Base-by-base conservation (phyloP, 2,797 vertebrate species). In the Petrocephalus schoutedeni region DNA sequence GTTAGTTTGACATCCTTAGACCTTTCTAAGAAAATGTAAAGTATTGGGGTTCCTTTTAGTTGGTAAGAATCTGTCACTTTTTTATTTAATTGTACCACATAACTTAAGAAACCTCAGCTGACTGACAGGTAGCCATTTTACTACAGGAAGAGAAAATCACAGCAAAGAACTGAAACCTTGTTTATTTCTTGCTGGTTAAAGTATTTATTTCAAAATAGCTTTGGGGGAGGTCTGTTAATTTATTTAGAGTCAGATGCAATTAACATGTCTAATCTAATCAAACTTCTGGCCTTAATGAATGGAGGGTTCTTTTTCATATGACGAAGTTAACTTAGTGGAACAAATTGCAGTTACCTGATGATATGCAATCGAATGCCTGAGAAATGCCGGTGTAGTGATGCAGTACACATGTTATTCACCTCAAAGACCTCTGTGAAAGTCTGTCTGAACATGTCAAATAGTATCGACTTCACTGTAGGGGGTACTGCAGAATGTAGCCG, bases 131-230 rank as follows among this genome's bases (percentile, higher is more conserved):
- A 59, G 32, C 10, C 28, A 16, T 86, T 19, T 8, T 57, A 21
- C 45, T 21, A n/a, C 14, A 21, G n/a, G 16, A 87, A 51, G 14
- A 45, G 12, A 80, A 32, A 28, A 36, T 54, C 41, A 16, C n/a
- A 67, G 16, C n/a, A 87, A 4, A 71, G 49, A 54, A 53, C 0
- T 28, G 5, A 53, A 28, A n/a, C 4, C 59, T 5, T n/a, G 21
- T 67, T 32, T 28, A 53, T 67, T 67, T 21, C 16, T 61, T n/a
- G 57, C n/a, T 36, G 12, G 14, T 67, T 67, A 67, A 87, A 67
- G 59, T 71, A 87, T 71, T 87, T 59, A 67, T 87, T 51, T 87
- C n/a, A 14, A 16, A 86, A 67, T 51, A 54, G 36, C 85, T 86
- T 86, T 41, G 56, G 85, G 9, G 85, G 45, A 14, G 86, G 36